phyloP scores from a whole-genome alignment of 2,888 invertebrate species.

The Synanthedon myopaeformis region DNA sequence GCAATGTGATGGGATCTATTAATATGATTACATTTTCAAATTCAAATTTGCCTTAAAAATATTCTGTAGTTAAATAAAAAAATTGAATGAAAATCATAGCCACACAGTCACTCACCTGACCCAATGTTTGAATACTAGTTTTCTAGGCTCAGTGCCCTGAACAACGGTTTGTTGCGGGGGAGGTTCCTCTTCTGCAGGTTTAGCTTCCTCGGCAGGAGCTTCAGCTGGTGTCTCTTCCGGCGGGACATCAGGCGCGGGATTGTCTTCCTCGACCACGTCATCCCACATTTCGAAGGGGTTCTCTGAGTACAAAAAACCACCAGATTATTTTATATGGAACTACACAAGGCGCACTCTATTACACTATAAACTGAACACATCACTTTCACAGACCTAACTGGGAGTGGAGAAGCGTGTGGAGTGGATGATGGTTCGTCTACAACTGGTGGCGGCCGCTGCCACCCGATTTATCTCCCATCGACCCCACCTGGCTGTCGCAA shows the following conservation, averaged over 20 bases:
- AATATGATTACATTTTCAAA: no score
- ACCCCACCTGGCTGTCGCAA: slow-evolving; percentile 62
- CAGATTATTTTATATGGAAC: slow-evolving; percentile 8
- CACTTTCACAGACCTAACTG: slow-evolving; percentile 45
- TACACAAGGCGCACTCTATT: slow-evolving; percentile 9
- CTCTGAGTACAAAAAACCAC: slow-evolving; percentile 32
- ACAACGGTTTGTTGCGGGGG: slow-evolving; percentile 48
- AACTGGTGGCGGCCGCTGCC: slow-evolving; percentile 51
- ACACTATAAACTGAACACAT: not conserved
- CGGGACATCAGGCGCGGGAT: slow-evolving; percentile 29
- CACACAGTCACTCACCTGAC: slow-evolving; percentile 68
- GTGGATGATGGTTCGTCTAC: slow-evolving; percentile 56
- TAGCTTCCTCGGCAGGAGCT: slow-evolving; percentile 31
- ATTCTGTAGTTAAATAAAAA: no score
- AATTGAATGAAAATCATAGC: not conserved
- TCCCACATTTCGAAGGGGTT: slow-evolving; percentile 55
- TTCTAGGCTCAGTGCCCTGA: slow-evolving; percentile 71
- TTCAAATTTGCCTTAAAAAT: no score
- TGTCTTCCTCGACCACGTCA: slow-evolving; percentile 64
- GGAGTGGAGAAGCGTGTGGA: slow-evolving; percentile 55
- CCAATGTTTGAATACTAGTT: slow-evolving; percentile 85
- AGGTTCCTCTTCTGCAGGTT: slow-evolving; percentile 52
- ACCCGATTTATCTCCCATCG: slow-evolving; percentile 63
- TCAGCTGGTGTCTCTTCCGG: slow-evolving; percentile 20
- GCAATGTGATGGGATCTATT: slow-evolving; percentile 18